Base-by-base conservation (phyloP, 2,113 vertebrate genomes). In the Patagioenas fasciata region DNA sequence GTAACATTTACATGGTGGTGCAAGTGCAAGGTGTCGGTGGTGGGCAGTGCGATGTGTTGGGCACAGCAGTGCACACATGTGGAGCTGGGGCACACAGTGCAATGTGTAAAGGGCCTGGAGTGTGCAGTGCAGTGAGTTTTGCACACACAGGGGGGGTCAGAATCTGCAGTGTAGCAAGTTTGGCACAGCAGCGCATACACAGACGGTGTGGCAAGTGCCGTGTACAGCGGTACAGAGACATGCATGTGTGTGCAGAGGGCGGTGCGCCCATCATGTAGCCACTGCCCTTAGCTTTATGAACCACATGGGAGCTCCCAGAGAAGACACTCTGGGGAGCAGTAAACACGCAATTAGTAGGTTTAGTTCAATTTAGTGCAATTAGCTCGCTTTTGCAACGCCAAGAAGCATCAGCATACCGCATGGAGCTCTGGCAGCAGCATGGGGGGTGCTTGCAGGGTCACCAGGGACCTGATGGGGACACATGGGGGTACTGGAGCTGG, bases 381-480 rank as follows among this genome's bases (percentile, higher is more conserved):
- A 57, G 11, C 16, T 58, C 2, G 2, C 14, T 80, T 77, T 50
- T 42, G 26, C 42, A 72, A 19, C 44, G n/a, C n/a, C 21, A 11
- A 25, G 10, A 34, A 57, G 20, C 16, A 67, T 17, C 18, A 6
- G 4, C 9, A 28, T 34, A 7, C 1, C 2, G 15, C 0, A 0
- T 1, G 15, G 32, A 19, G 26, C 26, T 64, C 34, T 11, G 24
- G 40, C 1, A 0, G 7, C 34, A 58, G 38, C 11, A 28, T 0
- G 9, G 0, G 10, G 3, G 13, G 3, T 42, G 23, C 12, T 31
- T 31, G 1, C 1, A 7, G 7, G 3, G 2, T 3, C 73, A 11
- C 4, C 14, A 47, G 51, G 21, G 25, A 13, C 10, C 32, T 5
- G 38, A 3, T 4, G 15, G 7, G 13, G 31, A 3, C 16, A 18